Evolutionary conservation across 2,113 vertebrate genomes (phyloP).

Genomic region (Poeciliopsis retropinna): DNA sequence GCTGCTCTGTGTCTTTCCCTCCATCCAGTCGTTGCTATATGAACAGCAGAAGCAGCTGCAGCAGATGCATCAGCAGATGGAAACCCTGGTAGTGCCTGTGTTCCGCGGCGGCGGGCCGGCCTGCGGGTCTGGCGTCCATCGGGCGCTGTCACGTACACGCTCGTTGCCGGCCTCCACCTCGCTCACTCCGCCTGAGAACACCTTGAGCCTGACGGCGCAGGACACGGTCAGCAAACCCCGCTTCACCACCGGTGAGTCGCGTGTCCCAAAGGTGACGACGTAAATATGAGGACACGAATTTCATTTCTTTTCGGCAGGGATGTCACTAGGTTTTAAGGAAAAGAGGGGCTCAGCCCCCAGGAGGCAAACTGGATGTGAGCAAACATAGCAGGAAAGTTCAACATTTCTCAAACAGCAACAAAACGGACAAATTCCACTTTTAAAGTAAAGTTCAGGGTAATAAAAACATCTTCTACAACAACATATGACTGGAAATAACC

Average conservation of each 20-base stretch:
- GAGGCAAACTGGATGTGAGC: too few relatives aligned
- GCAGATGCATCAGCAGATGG: constrained; percentile 84
- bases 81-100: constrained; percentile 79
- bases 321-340: too few relatives aligned
- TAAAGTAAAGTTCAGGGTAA: too few relatives aligned
- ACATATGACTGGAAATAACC: too few relatives aligned
- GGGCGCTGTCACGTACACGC: constrained; percentile 87
- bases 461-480: too few relatives aligned
- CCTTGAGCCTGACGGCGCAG: constrained; percentile 74
- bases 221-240: constrained; percentile 81
- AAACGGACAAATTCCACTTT: too few relatives aligned
- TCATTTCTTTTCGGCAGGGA: neutral
- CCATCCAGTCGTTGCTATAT: constrained; percentile 84
- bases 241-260: constrained; percentile 87
- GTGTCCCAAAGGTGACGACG: neutral
- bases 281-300: neutral
- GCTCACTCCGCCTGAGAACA: constrained; percentile 70
- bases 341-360: too few relatives aligned
- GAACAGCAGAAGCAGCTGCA: constrained; percentile 89
- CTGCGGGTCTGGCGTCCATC: constrained; percentile 73
- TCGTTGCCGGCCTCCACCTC: constrained; percentile 89
- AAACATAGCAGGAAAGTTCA: too few relatives aligned
- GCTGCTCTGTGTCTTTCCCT: neutral
- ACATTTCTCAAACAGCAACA: too few relatives aligned
- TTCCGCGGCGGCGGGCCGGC: constrained; percentile 42